A percentile compares a stretch with the other conserved stretches of the same genome.
Conservation (phyloP, 2,113 vertebrate genomes). For the Pachycephala philippinensis region DNA sequence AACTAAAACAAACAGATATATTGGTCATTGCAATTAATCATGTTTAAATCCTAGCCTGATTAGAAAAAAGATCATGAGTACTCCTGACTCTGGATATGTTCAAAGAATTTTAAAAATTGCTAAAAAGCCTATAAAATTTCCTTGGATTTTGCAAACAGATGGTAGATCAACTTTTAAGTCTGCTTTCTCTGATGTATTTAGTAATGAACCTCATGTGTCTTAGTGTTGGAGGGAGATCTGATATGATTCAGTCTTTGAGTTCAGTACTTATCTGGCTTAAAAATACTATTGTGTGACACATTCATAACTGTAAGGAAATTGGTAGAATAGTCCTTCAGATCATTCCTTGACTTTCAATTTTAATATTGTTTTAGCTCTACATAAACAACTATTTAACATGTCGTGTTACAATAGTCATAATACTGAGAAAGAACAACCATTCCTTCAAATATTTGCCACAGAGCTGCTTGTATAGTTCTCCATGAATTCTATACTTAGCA, state of each 20-base stretch:
- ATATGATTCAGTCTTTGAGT: conserved; percentile 49
- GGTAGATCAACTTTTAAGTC: conserved; percentile 46
- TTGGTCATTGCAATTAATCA: neutral
- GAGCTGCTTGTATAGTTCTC: neutral
- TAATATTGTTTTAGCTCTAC: neutral
- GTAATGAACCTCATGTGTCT: conserved; percentile 54
- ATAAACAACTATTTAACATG: neutral
- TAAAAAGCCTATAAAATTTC: conserved; percentile 29
- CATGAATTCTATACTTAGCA: neutral
- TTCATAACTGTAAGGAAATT: neutral
- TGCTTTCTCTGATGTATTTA: conserved; percentile 39
- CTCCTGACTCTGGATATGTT: neutral
- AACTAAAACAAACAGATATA: neutral
- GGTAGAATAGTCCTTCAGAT: neutral
- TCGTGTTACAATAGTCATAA: neutral
- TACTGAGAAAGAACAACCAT: neutral
- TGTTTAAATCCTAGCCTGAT: neutral
- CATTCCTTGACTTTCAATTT: neutral
- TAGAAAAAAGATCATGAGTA: neutral
- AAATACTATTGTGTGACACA: neutral
- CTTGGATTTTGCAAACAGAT: conserved; percentile 53
- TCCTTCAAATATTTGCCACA: neutral
- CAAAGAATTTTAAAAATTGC: conserved; percentile 5
- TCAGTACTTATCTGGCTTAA: conserved; percentile 14
- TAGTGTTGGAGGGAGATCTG: conserved; percentile 46